phyloP scores from a whole-genome alignment of 2,113 vertebrate species.

The Bolborhynchus lineola region DNA sequence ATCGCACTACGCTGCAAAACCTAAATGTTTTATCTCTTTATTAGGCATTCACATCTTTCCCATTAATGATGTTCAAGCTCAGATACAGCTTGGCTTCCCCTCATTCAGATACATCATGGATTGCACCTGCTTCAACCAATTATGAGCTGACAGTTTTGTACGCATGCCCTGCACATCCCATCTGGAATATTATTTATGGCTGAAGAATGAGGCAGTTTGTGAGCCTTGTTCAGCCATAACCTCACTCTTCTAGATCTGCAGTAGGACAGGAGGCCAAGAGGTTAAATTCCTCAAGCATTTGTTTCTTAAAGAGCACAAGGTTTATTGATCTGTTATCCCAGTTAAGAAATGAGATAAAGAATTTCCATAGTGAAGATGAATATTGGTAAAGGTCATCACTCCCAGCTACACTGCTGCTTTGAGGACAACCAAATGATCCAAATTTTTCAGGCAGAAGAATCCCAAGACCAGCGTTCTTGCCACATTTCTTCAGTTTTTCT shows the following conservation, averaged over 20 bases:
- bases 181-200: neutral
- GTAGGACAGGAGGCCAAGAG: neutral
- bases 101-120: rapidly evolving
- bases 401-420: neutral
- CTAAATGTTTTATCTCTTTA: neutral
- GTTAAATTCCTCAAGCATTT: neutral
- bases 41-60: neutral
- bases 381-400: neutral
- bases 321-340: neutral
- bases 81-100: neutral
- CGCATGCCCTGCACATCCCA: neutral
- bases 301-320: neutral
- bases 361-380: neutral
- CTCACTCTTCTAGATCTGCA: neutral
- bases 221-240: neutral
- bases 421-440: neutral
- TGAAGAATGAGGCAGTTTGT: neutral
- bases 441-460: neutral
- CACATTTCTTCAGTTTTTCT: neutral
- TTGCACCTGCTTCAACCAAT: neutral
- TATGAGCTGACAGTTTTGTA: neutral
- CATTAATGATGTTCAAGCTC: neutral
- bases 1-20: neutral
- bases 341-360: neutral
- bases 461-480: neutral